These are phyloP conservation scores for Drosophila kanapiae DNA, from an alignment of 1,140 invertebrate species.

Conservation along the genomic window DNA sequence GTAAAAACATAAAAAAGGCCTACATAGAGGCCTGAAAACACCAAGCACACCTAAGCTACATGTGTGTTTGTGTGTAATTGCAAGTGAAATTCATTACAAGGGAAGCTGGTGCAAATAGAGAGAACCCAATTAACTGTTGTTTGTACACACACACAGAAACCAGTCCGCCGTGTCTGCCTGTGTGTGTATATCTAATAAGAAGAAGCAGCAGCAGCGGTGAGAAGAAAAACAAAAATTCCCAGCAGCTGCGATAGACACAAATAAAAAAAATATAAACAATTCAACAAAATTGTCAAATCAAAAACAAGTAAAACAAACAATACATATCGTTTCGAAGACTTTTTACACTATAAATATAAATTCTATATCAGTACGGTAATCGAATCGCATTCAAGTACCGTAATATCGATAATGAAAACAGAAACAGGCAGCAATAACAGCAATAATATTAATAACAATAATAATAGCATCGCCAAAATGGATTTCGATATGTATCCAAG, in stretches of 20 bases:
- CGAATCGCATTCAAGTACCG: conserved; percentile 13
- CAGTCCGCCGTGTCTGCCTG: background rate
- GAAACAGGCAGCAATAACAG: conserved; percentile 63
- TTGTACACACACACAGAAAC: conserved; percentile 14
- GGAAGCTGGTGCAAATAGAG: conserved; percentile 28
- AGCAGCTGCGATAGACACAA: conserved; percentile 19
- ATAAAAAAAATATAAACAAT: background rate
- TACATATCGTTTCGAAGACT: conserved; percentile 41
- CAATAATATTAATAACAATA: conserved; percentile 49
- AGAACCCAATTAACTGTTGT: conserved; percentile 39
- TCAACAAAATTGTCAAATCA: conserved; percentile 20
- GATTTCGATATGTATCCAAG: conserved; percentile 87
- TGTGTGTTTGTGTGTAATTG: conserved; percentile 30
- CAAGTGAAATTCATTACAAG: conserved; percentile 58
- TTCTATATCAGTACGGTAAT: background rate
- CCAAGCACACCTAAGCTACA: conserved; percentile 47
- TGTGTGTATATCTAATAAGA: conserved; percentile 34
- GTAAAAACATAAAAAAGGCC: conserved; percentile 38
- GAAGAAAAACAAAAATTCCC: conserved; percentile 13
- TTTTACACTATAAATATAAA: conserved; percentile 1
- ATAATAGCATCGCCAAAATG: conserved; percentile 75
- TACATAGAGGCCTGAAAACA: conserved; percentile 20
- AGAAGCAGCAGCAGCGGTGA: conserved; percentile 2
- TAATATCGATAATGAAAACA: conserved; percentile 73
- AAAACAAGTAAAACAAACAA: conserved; percentile 20